Conservation (phyloP, 2,113 vertebrate genomes). For the Cromileptes altivelis region DNA sequence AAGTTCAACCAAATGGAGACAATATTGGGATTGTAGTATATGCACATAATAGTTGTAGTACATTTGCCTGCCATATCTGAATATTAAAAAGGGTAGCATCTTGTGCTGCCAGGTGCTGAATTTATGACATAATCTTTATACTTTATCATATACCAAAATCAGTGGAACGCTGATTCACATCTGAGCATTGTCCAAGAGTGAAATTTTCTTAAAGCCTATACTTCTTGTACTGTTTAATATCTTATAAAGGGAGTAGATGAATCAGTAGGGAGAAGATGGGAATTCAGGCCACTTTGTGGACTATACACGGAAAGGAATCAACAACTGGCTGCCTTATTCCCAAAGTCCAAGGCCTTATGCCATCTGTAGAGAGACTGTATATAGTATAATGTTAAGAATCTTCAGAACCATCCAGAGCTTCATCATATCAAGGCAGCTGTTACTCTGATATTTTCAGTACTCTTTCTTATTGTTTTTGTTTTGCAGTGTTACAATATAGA, state of each 20-base stretch:
- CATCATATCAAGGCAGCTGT: conserved; percentile 82
- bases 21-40: conserved; percentile 68
- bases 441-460: conserved; percentile 77
- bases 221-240: conserved; percentile 84
- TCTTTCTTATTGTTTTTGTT: conserved; percentile 71
- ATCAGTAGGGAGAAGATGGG: conserved; percentile 70
- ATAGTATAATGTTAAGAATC: conserved; percentile 76
- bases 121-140: conserved; percentile 83
- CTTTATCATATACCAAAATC: conserved; percentile 81
- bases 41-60: conserved; percentile 77
- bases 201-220: conserved; percentile 81
- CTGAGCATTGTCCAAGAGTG: conserved; percentile 76
- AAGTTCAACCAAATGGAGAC: conserved; percentile 77
- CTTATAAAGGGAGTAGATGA: conserved; percentile 77
- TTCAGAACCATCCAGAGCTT: conserved; percentile 79
- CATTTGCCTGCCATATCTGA: conserved; percentile 81
- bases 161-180: conserved; percentile 76
- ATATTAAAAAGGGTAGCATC: conserved; percentile 73
- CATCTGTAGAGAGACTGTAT: conserved; percentile 81
- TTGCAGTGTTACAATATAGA: conserved; percentile 71
- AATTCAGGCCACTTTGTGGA: conserved; percentile 76
- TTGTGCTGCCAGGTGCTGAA: conserved; percentile 86
- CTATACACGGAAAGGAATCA: conserved; percentile 75
- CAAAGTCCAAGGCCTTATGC: conserved; percentile 82
- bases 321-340: conserved; percentile 86